phyloP scores from a whole-genome alignment of 1,140 invertebrate species.

The Apocrypta bakeri region DNA sequence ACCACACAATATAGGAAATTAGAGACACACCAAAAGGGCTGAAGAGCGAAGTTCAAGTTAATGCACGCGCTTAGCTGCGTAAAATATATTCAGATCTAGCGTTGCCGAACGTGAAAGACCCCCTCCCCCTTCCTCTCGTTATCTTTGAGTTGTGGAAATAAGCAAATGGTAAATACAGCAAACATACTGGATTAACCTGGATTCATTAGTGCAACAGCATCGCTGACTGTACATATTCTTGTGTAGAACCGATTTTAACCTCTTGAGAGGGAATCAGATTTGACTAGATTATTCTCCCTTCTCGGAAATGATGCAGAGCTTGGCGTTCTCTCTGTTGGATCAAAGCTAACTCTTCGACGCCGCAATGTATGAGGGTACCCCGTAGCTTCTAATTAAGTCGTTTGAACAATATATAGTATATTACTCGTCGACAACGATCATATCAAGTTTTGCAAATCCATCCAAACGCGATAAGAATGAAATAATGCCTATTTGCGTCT shows the following conservation, averaged over 20 bases:
- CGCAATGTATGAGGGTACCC: neutral
- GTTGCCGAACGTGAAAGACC: no score
- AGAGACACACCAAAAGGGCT: neutral
- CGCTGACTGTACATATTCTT: no score
- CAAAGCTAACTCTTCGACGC: neutral
- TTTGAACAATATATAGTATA: no score
- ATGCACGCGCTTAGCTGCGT: neutral
- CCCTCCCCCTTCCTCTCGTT: no score
- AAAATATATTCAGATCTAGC: no score
- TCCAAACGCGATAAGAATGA: no score
- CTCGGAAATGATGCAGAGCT: neutral
- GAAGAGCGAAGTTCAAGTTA: neutral
- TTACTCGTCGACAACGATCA: no score
- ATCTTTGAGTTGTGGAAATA: no score
- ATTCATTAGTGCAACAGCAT: slow-evolving; percentile 7
- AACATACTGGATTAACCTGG: neutral
- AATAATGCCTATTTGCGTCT: no score
- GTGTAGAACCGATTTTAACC: no score
- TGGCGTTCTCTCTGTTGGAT: neutral
- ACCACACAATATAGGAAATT: neutral
- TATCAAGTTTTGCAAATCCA: no score
- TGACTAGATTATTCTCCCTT: neutral
- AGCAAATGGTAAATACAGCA: neutral
- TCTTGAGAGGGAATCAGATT: slow-evolving; percentile 7
- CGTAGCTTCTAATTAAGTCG: neutral